Base-by-base conservation (phyloP, 1,140 invertebrate species). In the Epicauta chinensis region DNA sequence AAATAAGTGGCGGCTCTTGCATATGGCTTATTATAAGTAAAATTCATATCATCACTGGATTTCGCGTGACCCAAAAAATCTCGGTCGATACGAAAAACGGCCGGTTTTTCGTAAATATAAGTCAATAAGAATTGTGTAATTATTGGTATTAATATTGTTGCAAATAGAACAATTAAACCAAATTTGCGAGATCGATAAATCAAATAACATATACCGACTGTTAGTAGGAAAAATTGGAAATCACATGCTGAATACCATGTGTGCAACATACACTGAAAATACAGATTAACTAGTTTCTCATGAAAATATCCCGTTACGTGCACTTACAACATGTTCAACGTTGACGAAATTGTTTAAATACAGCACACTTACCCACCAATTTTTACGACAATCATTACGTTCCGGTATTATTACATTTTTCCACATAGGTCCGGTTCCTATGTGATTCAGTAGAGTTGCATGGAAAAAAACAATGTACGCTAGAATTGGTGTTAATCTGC, bases 161-260 rank as follows among this genome's bases (percentile, higher is more conserved):
- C 66, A 48, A 3, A 56, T 16, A 16, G 6, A 44, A 35, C n/a
- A n/a, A n/a, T n/a, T n/a, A 51, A 60, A 60, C 53, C 68, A 39
- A 55, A 38, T 61, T 60, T 62, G 34, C 62, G 62, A 6, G 68
- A 54, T 44, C 63, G 67, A 23, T 67, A 72, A 17, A 82, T 71
- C 7, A 81, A 58, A 15, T 75, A 70, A 41, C 77, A 73, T 14
- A 84, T 61, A 1, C 84, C 57, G 2, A 83, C 71, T 0, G 81
- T 76, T 0, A 84, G 63, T 17, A 83, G 68, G 63, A 84, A 87
- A 62, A 82, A 83, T 66, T 88, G 85, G 68, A 86, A 84, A 64
- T 89, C 87, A 54, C 83, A 83, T 0, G 86, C 81, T 35, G 89
- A 72, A 67, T 87, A 89, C 87, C 86, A 89, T 0, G 82, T 77